Evolutionary conservation across 2,888 invertebrate species (phyloP).

Genomic region (Eupithecia inturbata): DNA sequence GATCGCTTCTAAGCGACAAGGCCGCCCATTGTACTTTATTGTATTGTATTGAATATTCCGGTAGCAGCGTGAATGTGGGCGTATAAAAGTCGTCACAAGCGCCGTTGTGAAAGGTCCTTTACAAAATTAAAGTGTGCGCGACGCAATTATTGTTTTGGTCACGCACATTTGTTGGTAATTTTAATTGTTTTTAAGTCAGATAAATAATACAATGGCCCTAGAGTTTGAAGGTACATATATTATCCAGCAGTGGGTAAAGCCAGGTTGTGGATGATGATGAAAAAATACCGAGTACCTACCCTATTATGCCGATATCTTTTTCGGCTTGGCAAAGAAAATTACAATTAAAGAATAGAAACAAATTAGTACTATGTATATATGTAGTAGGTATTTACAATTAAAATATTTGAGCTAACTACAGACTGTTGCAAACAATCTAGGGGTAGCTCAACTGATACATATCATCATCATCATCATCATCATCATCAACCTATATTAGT

Average conservation of each 20-base stretch:
- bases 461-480: too few species aligned
- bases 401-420: too few species aligned
- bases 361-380: too few species aligned
- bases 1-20: too few species aligned
- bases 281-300: not conserved
- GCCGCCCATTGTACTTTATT: too few species aligned
- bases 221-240: not conserved
- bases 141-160: slow-evolving; percentile 29
- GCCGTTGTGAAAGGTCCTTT: slow-evolving; percentile 9
- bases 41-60: not conserved
- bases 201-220: not conserved
- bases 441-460: too few species aligned
- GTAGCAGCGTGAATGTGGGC: not conserved
- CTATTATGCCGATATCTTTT: too few species aligned
- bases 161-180: slow-evolving; percentile 36
- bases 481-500: too few species aligned
- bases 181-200: not conserved
- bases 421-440: too few species aligned
- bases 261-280: not conserved
- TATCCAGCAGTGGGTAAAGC: not conserved
- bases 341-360: too few species aligned
- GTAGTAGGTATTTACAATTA: too few species aligned
- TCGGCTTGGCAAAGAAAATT: too few species aligned
- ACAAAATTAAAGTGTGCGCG: slow-evolving; percentile 32
- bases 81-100: not conserved